These are phyloP conservation scores for Drosophila subpulchrella DNA, from an alignment of 1,140 invertebrate genomes.

Conservation along the genomic window DNA sequence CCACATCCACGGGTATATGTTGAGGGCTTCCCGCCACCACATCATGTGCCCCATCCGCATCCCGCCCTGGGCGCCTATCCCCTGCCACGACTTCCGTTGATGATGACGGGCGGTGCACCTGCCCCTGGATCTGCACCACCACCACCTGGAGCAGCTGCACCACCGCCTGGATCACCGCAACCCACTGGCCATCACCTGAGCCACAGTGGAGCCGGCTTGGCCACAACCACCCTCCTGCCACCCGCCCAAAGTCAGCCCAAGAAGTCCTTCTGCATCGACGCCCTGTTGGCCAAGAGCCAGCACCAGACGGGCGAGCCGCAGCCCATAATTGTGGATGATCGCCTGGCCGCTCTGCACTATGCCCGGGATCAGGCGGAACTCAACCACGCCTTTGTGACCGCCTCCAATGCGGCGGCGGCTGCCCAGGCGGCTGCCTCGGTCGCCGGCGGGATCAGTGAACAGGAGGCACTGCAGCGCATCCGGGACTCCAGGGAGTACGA, in stretches of 20 bases:
- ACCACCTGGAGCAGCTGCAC: constrained; percentile 9
- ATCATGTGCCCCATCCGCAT: constrained; percentile 60
- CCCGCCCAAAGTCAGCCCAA: constrained; percentile 82
- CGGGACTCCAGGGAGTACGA: constrained; percentile 81
- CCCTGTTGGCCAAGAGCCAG: constrained; percentile 86
- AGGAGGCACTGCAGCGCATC: constrained; percentile 78
- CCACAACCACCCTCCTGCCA: constrained; percentile 41
- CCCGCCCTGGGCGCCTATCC: constrained; percentile 59
- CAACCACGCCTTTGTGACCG: constrained; percentile 72
- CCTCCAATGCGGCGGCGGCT: constrained; percentile 67
- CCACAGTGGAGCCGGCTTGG: constrained; percentile 41
- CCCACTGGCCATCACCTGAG: constrained; percentile 23
- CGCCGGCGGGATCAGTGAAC: constrained; percentile 71
- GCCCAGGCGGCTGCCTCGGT: constrained; percentile 61
- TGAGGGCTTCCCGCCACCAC: constrained; percentile 54
- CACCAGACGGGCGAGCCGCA: constrained; percentile 38
- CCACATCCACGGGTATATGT: constrained; percentile 65
- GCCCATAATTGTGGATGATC: constrained; percentile 64
- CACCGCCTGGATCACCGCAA: constrained; percentile 21
- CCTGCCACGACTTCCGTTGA: constrained; percentile 70
- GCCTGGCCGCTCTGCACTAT: constrained; percentile 71
- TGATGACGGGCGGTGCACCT: constrained; percentile 55
- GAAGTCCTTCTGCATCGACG: constrained; percentile 89
- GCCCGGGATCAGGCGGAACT: constrained; percentile 72
- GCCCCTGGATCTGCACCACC: background rate